Conservation (phyloP, 2,113 vertebrate species). For the Holacanthus passer region DNA sequence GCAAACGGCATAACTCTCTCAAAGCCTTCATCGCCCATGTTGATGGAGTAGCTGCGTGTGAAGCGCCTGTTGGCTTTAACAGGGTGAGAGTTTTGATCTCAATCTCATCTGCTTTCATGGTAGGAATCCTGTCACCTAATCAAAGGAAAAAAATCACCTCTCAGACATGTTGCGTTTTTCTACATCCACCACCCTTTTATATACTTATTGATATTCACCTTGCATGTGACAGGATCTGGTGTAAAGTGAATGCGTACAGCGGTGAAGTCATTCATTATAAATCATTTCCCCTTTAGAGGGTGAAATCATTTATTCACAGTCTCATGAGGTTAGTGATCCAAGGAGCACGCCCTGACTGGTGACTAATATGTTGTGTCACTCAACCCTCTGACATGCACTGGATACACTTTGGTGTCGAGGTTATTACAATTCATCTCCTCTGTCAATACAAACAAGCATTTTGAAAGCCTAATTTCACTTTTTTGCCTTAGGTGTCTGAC, state of each 20-base stretch:
- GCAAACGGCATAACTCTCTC: background rate
- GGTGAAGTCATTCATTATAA: conserved; percentile 72
- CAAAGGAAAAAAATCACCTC: conserved; percentile 21
- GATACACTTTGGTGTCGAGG: conserved; percentile 36
- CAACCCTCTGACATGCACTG: conserved; percentile 40
- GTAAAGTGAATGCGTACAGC: conserved; percentile 47
- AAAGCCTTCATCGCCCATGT: conserved; percentile 21
- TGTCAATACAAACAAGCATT: conserved; percentile 21
- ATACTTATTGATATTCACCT: conserved; percentile 34
- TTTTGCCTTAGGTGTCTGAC: conserved; percentile 13
- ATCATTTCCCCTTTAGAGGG: conserved; percentile 64
- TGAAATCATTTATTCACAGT: conserved; percentile 71
- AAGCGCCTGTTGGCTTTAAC: conserved; percentile 26
- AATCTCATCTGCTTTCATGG: conserved; percentile 29
- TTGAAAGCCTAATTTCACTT: conserved; percentile 12
- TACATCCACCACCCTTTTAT: conserved; percentile 25
- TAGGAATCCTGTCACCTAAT: background rate
- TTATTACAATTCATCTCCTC: conserved; percentile 29
- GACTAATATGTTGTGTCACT: conserved; percentile 76
- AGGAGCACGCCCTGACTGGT: conserved; percentile 63
- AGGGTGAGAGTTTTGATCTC: conserved; percentile 23
- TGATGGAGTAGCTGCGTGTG: conserved; percentile 26
- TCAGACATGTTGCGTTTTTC: conserved; percentile 34
- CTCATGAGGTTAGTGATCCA: conserved; percentile 66
- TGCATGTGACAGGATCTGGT: conserved; percentile 40